These are phyloP conservation scores for Heliconius nattereri DNA, from an alignment of 1,140 invertebrate species.

Conservation along the genomic window DNA sequence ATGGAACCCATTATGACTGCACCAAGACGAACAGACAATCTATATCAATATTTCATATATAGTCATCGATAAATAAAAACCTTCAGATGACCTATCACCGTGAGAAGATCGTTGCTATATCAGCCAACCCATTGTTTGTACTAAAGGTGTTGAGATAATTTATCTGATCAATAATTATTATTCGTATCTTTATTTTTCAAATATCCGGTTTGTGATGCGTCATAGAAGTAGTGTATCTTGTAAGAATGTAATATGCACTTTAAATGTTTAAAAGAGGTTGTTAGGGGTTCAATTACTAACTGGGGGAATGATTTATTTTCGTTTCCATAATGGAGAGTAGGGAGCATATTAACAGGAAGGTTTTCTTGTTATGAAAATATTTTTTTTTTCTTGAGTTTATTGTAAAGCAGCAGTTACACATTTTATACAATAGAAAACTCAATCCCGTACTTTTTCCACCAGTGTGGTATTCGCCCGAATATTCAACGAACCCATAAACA, in stretches of 20 bases:
- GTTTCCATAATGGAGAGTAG: no score
- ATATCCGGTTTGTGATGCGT: neutral
- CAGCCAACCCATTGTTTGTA: neutral
- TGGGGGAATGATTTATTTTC: no score
- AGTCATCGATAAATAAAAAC: conserved; percentile 4
- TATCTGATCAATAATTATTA: conserved; percentile 15
- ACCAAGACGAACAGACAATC: neutral
- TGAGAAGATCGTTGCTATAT: neutral
- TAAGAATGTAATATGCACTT: neutral
- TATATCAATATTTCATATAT: conserved; percentile 3
- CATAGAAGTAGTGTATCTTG: neutral
- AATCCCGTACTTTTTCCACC: no score
- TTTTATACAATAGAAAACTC: no score
- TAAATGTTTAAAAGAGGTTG: neutral
- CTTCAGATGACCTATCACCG: conserved; percentile 2
- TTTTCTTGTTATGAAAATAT: no score
- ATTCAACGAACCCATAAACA: no score
- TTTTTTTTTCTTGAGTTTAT: no score
- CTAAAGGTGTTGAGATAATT: conserved; percentile 13
- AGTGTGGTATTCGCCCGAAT: no score
- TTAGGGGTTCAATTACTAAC: no score
- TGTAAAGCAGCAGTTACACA: no score
- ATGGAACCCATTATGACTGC: no score
- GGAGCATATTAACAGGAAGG: no score
- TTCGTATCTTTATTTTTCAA: neutral